Evolutionary conservation across 2,888 invertebrate species (phyloP), one percentile per base, ranked within the genome.

Genomic region (Stenoptilia bipunctidactyla): DNA sequence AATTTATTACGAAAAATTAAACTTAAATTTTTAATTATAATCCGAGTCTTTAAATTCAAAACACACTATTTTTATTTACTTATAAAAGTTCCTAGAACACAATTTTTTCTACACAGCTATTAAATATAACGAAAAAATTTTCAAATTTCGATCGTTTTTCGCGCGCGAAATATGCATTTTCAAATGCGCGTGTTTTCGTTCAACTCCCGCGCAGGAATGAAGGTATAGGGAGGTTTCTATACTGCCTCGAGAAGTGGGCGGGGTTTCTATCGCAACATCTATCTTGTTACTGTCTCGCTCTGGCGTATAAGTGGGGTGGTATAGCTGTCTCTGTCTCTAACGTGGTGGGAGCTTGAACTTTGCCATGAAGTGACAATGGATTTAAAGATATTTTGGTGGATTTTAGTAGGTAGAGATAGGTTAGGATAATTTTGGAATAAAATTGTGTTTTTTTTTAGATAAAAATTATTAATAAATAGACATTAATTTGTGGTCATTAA

Each of bases 161-260:
- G 59, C 66, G 64, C 65, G 65, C 63, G 64, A 53, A 56, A 68
- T 67, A 66, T 60, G 60, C 61, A 44, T 48, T 48, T 55, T 57
- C 49, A 47, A 52, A 54, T 59, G 52, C 65, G 48, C 55, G 47
- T 55, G 63, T 67, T 80, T 79, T 77, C 71, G 61, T 52, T 47
- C 63, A 63, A 77, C 79, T 82, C 77, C 67, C 70, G 80, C 82
- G 82, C 79, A 76, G 79, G 74, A 83, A 82, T 83, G 79, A 68
- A 58, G 58, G 49, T 64, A 70, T 70, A 80, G 82, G 82, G 69
- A 79, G 79, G 67, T 58, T 71, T 69, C 56, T 63, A 61, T 64
- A 61, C 62, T 61, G 60, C 61, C 67, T 61, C 55, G 34, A 34
- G 51, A 52, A 53, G 58, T 52, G 65, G 82, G 82, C 79, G 82